Evolutionary conservation across 2,113 vertebrate species (phyloP), one percentile per base, ranked within the genome.

Genomic region (Propithecus coquereli): DNA sequence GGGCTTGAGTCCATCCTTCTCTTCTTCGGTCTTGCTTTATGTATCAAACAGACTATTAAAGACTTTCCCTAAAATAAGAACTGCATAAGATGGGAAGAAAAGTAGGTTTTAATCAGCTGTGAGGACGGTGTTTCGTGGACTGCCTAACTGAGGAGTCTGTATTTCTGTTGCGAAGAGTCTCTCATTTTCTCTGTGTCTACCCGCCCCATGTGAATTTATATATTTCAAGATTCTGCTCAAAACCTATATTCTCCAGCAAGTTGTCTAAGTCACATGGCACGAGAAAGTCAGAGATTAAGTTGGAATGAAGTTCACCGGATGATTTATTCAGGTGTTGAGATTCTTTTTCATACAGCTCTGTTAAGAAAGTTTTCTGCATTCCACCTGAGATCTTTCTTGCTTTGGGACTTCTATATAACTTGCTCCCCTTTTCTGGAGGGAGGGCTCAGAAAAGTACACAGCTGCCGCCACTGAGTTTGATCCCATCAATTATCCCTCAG

Each of bases 151-250:
- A 63, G n/a, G n/a, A 50, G n/a, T 1, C 34, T 17, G 14, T 23
- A 0, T 65, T 30, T 85, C 79, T 8, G 1, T 11, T 47, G 18
- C 22, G 4, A 40, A 2, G 6, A 2, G 17, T 73, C 9, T 27
- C 70, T 23, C 7, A 5, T 47, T 54, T 84, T 68, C 34, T 61
- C 25, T 17, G 14, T 54, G 2, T 82, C 22, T 57, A 27, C 77
- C 30, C 50, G n/a, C 50, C 12, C 47, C 20, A 23, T 37, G 12
- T 0, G 2, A 25, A 25, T 47, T 52, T n/a, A n/a, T 6, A 32
- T n/a, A 3, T 73, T 47, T 43, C 76, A 37, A 50, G 66, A 37
- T 81, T 65, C 57, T 68, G 11, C 20, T 52, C 68, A 30, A 70
- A 74, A 52, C 10, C n/a, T 61, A 4, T 61, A 1, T 65, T 43